Base-by-base conservation (phyloP, 2,113 vertebrate genomes). In the Gambusia holbrooki region DNA sequence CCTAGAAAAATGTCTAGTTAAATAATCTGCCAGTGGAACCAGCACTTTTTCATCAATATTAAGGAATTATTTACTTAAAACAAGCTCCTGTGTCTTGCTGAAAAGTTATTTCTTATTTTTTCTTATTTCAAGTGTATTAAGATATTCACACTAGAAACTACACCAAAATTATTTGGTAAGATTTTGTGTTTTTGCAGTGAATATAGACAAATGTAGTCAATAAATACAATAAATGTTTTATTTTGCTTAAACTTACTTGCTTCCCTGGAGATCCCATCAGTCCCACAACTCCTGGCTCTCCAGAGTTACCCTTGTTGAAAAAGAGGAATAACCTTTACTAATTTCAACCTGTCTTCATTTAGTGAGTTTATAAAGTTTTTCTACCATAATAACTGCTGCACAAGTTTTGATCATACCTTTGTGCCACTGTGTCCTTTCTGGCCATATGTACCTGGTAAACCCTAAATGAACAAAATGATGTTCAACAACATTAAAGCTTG, bases 181-280 rank as follows among this genome's bases (percentile, higher is more conserved):
- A 37, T 37, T 33, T 37, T 37, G 35, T 11, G 35, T 37, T 37
- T 37, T 37, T 37, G 35, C 10, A 37, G 2, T 11, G 35, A 0
- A 37, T 37, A 37, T 3, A 37, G 10, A 37, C 35, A 37, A 37
- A 11, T 37, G 11, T 11, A 37, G 10, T 11, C 2, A 11, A 37
- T 37, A 37, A 0, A 37, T 11, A 37, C 10, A 37, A 0, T 11
- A 37, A 37, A 4, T 22, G 28, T 66, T 42, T 72, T 2, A 32
- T 32, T 9, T 30, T 35, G 62, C 4, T 48, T 62, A 27, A 65
- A 89, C 95, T 93, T 92, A 98, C 98, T 84, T 92, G 93, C 95
- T 97, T 98, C 66, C 98, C 98, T 77, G 96, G 94, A 92, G 96
- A 96, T 60, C 98, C 98, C 95, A 98, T 94, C 27, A 92, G 85